Conservation (phyloP, 2,888 invertebrate genomes). For the Hemaris fuciformis region DNA sequence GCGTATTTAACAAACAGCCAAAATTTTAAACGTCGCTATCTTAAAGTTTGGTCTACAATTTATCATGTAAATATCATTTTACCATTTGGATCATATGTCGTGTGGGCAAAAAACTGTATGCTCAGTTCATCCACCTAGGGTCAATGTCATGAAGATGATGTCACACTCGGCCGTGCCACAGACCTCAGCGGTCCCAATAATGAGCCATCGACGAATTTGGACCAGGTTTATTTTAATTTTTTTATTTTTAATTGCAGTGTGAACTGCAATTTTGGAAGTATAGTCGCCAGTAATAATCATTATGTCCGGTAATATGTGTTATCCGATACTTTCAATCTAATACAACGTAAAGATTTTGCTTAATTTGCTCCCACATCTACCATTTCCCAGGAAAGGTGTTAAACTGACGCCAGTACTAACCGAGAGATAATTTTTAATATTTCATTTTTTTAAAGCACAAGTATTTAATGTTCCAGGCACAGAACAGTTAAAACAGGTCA, state of each 20-base stretch:
- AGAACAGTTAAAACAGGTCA: too few relatives aligned
- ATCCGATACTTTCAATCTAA: too few relatives aligned
- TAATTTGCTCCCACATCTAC: too few relatives aligned
- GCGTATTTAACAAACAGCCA: background rate
- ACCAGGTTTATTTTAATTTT: background rate
- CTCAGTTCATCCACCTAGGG: constrained; percentile 32
- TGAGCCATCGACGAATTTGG: constrained; percentile 6
- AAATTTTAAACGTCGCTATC: background rate
- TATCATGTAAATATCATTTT: constrained; percentile 4
- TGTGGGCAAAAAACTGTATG: constrained; percentile 15
- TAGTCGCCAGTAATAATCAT: too few relatives aligned
- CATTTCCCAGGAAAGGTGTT: too few relatives aligned
- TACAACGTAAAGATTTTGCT: too few relatives aligned
- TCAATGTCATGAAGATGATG: constrained; percentile 11
- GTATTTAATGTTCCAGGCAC: too few relatives aligned
- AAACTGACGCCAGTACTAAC: too few relatives aligned
- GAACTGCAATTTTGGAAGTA: too few relatives aligned
- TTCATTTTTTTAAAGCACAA: too few relatives aligned
- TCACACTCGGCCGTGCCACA: background rate
- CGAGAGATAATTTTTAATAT: too few relatives aligned
- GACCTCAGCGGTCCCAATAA: background rate
- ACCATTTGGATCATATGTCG: constrained; percentile 1
- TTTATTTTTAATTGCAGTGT: background rate
- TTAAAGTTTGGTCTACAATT: background rate
- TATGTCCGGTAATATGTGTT: too few relatives aligned